Conservation (phyloP, 2,888 invertebrate genomes). For the Rhynchonema sp. region DNA sequence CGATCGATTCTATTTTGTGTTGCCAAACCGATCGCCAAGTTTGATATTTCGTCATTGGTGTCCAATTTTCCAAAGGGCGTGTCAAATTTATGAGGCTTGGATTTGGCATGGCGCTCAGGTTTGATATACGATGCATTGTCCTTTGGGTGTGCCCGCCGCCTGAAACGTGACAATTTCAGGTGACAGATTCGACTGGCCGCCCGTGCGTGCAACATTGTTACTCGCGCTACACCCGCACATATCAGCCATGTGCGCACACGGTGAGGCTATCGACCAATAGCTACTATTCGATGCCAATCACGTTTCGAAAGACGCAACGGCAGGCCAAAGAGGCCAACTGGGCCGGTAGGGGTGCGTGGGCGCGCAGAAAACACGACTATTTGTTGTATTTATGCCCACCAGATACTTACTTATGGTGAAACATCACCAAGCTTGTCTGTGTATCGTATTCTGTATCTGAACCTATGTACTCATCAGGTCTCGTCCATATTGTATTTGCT, state of each 20-base stretch:
- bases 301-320: not conserved
- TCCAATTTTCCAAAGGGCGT: too few relatives aligned
- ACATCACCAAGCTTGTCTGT: too few relatives aligned
- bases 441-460: not conserved
- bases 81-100: too few relatives aligned
- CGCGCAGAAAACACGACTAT: slow-evolving; percentile 3
- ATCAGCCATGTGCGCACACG: not conserved
- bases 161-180: not conserved
- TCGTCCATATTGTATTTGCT: too few relatives aligned
- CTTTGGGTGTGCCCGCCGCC: not conserved
- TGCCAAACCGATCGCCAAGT: too few relatives aligned
- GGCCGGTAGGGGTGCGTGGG: slow-evolving; percentile 3
- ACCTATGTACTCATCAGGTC: too few relatives aligned
- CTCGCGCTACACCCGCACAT: not conserved
- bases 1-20: too few relatives aligned
- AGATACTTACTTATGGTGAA: too few relatives aligned
- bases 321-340: slow-evolving; percentile 4
- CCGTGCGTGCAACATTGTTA: slow-evolving; percentile 6
- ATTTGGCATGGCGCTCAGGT: too few relatives aligned
- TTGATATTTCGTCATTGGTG: too few relatives aligned
- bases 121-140: too few relatives aligned
- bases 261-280: slow-evolving; percentile 5
- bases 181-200: not conserved
- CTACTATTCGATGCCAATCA: slow-evolving; percentile 5
- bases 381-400: slow-evolving; percentile 4